phyloP scores from a whole-genome alignment of 2,888 invertebrate species.

The Mycalesis mineus region DNA sequence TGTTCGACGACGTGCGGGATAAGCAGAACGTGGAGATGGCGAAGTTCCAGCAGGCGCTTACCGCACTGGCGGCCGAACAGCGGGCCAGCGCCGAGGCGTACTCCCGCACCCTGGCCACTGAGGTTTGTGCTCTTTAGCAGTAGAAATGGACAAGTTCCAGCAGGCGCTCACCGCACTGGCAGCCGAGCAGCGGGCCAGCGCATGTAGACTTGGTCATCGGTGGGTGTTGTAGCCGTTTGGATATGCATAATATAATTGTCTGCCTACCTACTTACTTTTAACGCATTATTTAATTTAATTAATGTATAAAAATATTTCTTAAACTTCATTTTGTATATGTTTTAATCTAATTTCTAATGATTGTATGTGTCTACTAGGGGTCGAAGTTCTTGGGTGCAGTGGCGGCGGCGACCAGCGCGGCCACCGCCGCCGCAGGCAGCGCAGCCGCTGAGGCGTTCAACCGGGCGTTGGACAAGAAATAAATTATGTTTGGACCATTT shows the following conservation, averaged over 20 bases:
- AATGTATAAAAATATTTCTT: too few relatives aligned
- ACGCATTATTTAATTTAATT: too few relatives aligned
- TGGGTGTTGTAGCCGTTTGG: too few relatives aligned
- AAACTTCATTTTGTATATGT: too few relatives aligned
- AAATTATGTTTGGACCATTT: background rate
- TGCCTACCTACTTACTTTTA: too few relatives aligned
- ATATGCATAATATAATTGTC: too few relatives aligned
- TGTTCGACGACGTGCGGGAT: conserved; percentile 36
- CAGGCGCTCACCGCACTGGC: conserved; percentile 40
- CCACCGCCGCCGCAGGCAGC: conserved; percentile 34
- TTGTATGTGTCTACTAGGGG: background rate
- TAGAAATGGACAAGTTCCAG: conserved; percentile 8
- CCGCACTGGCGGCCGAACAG: conserved; percentile 39
- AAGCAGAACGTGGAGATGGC: conserved; percentile 34
- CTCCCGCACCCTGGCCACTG: conserved; percentile 35
- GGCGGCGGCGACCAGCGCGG: background rate
- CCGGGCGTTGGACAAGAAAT: conserved; percentile 32
- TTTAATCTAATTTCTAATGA: background rate
- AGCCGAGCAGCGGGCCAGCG: conserved; percentile 37
- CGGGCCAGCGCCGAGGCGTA: conserved; percentile 39
- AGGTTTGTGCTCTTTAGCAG: conserved; percentile 21
- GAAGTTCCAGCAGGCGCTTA: conserved; percentile 43
- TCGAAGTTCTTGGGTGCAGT: background rate
- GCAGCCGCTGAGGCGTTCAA: conserved; percentile 44
- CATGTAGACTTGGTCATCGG: too few relatives aligned